Evolutionary conservation across 2,113 vertebrate genomes (phyloP), one percentile per base, ranked within the genome.

Genomic region (Jacana jacana): DNA sequence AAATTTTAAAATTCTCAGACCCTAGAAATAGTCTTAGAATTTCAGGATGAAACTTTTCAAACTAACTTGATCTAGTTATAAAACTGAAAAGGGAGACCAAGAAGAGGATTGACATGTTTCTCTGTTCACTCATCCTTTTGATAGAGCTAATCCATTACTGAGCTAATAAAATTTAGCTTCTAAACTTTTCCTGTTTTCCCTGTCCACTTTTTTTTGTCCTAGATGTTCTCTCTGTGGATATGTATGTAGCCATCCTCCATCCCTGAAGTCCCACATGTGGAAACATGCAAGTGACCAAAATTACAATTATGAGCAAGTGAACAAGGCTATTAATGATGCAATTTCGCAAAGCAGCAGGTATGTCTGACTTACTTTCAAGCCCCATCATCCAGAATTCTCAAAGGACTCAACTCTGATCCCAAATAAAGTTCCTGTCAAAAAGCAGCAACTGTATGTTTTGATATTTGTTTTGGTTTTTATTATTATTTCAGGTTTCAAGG

Each of bases 251-350:
- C 99, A 99, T 93, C 99, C 99, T 33, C 99, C 99, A 1, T 99
- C 99, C 30, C 95, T 99, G 68, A 99, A 99, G 95, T 99, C 99
- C 42, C 99, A 99, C 91, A 99, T 99, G 99, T 99, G 99, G 99
- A 99, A 99, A 92, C 99, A 99, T 16, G 99, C 99, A 10, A 99
- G 99, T 92, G 99, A 99, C 98, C 99, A 99, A 98, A 99, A 99
- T 97, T 99, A 99, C 64, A 99, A 99, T 97, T 99, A 99, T 8
- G 99, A 99, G 95, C 99, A 99, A 98, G 99, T 99, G 54, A 99
- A 99, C 98, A 99, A 98, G 95, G 99, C 99, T 81, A 99, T 99
- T 91, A 99, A 99, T 11, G 99, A 99, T 93, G 99, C 99, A 19
- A 99, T 99, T 97, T 99, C 98, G 9, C 99, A 99, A 89, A 99